A percentile compares a stretch with the other conserved stretches of the same genome.
phyloP scores from a whole-genome alignment of 2,888 invertebrate species.

The Amblyjoppa proteus region DNA sequence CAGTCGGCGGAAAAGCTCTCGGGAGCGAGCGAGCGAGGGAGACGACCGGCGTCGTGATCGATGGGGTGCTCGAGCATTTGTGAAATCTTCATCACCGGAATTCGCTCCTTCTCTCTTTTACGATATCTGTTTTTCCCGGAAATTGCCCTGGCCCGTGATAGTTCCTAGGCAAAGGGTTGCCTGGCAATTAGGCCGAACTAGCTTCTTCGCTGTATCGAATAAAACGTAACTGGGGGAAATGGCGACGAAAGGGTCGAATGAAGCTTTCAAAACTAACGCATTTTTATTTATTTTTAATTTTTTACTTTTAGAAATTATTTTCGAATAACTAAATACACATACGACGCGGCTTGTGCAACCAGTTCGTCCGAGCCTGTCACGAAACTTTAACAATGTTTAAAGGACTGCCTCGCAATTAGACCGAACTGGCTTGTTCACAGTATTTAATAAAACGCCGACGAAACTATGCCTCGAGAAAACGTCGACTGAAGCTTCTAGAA shows the following conservation, averaged over 20 bases:
- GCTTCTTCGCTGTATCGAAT: conserved; percentile 57
- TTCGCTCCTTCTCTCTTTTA: conserved; percentile 44
- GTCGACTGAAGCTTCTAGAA: no score
- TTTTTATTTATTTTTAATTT: neutral
- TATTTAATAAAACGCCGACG: conserved; percentile 51
- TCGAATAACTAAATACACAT: no score
- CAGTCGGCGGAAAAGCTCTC: conserved; percentile 25
- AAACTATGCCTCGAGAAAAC: no score
- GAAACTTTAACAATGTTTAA: neutral
- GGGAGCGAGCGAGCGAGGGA: conserved; percentile 24
- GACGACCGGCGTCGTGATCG: conserved; percentile 63
- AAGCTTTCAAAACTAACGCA: neutral
- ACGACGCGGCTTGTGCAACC: no score
- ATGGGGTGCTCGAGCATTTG: conserved; percentile 66
- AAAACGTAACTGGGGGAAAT: conserved; percentile 31
- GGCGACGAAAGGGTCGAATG: conserved; percentile 3
- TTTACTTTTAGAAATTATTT: no score
- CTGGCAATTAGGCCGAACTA: conserved; percentile 65
- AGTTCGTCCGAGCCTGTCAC: no score
- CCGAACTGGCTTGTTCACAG: conserved; percentile 44
- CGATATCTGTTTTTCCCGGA: conserved; percentile 65
- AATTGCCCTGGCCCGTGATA: conserved; percentile 53
- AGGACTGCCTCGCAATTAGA: conserved; percentile 66
- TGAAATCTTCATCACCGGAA: conserved; percentile 67
- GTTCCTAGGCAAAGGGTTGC: conserved; percentile 59